Evolutionary conservation across 2,797 vertebrate species (phyloP), one percentile per base, ranked within the genome.

Genomic region (Poeciliopsis turneri): DNA sequence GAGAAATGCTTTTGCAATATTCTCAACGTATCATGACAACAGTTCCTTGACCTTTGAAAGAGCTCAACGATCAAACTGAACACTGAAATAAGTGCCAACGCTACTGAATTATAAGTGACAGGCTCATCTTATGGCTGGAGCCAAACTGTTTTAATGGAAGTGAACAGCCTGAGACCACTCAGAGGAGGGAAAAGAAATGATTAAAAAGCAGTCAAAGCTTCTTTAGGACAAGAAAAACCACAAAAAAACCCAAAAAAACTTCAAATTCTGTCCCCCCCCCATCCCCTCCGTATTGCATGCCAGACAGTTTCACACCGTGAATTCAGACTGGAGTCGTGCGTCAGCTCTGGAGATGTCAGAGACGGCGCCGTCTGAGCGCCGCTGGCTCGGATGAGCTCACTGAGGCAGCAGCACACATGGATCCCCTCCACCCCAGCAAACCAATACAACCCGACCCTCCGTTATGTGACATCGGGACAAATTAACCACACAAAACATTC

Each of bases 361-460:
- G 92, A 91, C 0, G 82, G 86, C 86, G 33, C 85, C 0, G 61
- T 78, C 78, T 78, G 84, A 78, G 36, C 20, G n/a, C 82, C 73
- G 80, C 82, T 28, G 82, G 75, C 84, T 81, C 57, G 49, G 82
- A 81, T 87, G 87, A 87, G 75, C 74, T 87, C 89, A 87, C 47
- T 1, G 61, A 39, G 61, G 16, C 36, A 39, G 15, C 33, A 20
- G 36, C 61, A 39, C 61, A 66, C 57, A 61, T 28, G 25, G n/a
- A n/a, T 33, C 55, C 55, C 66, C 70, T 4, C 4, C 57, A n/a
- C 49, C 74, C 71, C 72, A 18, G 51, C 45, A 66, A n/a, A 59
- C 55, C 28, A 59, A n/a, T 30, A 59, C 55, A 59, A 30, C 55
- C 4, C 2, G 28, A 13, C n/a, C 55, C 5, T 59, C 30, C 28